These are phyloP conservation scores for Halyomorpha halys DNA, from an alignment of 1,140 invertebrate species.

Conservation along the genomic window DNA sequence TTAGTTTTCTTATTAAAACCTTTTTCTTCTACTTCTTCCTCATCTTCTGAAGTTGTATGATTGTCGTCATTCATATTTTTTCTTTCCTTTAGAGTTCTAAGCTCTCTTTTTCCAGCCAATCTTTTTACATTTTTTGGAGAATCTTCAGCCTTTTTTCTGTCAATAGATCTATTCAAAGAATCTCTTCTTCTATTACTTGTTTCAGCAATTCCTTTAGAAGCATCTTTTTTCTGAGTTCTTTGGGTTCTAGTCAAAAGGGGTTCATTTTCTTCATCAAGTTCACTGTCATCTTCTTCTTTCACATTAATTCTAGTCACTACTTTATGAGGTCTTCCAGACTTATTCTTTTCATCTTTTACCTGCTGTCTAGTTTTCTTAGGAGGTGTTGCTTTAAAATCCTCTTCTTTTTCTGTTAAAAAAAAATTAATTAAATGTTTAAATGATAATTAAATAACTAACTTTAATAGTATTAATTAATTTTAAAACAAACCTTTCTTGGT, in stretches of 20 bases:
- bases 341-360: too few species aligned
- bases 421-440: background rate
- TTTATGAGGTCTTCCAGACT: too few species aligned
- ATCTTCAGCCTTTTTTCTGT: background rate
- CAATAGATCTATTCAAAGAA: background rate
- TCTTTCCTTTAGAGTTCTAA: slow-evolving; percentile 38
- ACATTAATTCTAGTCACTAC: too few species aligned
- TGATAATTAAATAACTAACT: background rate
- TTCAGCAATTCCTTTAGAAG: background rate
- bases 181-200: background rate
- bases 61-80: slow-evolving; percentile 25
- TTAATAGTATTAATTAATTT: background rate
- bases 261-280: background rate
- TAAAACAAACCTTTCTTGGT: background rate
- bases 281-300: too few species aligned
- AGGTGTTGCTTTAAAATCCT: background rate
- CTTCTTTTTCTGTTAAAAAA: slow-evolving; percentile 5
- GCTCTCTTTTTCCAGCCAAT: slow-evolving; percentile 42
- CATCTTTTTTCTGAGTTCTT: background rate
- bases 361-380: slow-evolving; percentile 1
- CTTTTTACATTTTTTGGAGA: background rate
- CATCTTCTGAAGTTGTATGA: slow-evolving; percentile 23
- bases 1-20: background rate
- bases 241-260: background rate
- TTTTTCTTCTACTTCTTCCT: slow-evolving; percentile 25